phyloP scores from a whole-genome alignment of 2,888 invertebrate species.

The Acanthoscelides obtectus region DNA sequence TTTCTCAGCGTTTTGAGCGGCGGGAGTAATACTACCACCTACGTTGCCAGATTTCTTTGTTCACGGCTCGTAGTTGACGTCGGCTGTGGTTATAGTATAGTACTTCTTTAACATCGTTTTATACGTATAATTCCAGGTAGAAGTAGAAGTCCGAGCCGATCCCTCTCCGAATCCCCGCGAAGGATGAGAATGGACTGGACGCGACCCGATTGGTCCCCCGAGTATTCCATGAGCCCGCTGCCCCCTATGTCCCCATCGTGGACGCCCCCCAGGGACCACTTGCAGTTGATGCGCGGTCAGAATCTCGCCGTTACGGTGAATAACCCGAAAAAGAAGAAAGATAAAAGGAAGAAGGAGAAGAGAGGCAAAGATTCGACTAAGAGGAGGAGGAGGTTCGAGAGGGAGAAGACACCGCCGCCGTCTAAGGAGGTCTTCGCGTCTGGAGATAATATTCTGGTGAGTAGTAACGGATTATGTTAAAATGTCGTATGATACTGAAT shows the following conservation, averaged over 20 bases:
- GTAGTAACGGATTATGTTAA: too few species aligned
- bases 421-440: slow-evolving; percentile 90
- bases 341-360: slow-evolving; percentile 30
- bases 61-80: too few species aligned
- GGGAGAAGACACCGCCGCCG: slow-evolving; percentile 55
- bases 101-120: too few species aligned
- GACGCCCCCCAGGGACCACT: slow-evolving; percentile 56
- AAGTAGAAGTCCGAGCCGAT: slow-evolving; percentile 40
- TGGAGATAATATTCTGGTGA: slow-evolving; percentile 85
- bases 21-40: too few species aligned
- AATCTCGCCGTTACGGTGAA: slow-evolving; percentile 58
- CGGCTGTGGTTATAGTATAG: too few species aligned
- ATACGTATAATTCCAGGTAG: slow-evolving; percentile 12
- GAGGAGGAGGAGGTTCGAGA: slow-evolving; percentile 43
- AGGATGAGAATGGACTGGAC: slow-evolving; percentile 34
- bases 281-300: slow-evolving; percentile 45
- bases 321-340: slow-evolving; percentile 50
- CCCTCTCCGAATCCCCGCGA: slow-evolving; percentile 39
- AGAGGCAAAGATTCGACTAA: slow-evolving; percentile 29
- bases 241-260: slow-evolving; percentile 51
- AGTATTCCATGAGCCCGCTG: slow-evolving; percentile 56
- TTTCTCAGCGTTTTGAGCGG: too few species aligned
- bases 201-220: slow-evolving; percentile 48
- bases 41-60: too few species aligned
- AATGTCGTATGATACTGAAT: too few species aligned